Evolutionary conservation across 2,113 vertebrate species (phyloP).

Genomic region (Ailuropoda melanoleuca): DNA sequence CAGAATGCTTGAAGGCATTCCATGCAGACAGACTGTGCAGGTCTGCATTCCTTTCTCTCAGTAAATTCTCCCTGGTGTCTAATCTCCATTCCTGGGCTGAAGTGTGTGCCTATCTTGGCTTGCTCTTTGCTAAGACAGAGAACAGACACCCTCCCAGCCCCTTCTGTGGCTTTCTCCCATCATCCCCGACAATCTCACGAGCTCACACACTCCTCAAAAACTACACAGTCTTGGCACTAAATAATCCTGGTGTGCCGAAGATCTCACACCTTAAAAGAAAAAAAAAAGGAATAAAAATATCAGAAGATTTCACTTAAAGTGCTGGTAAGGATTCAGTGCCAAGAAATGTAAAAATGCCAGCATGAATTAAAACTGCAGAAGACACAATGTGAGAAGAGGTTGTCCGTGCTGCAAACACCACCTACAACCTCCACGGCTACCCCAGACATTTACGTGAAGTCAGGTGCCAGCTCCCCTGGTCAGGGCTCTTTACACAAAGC

Average conservation of each 20-base stretch:
- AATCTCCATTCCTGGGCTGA: neutral
- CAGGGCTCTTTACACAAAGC: neutral
- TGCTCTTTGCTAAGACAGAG: slow-evolving; percentile 18
- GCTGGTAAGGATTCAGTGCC: slow-evolving; percentile 7
- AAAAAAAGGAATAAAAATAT: slow-evolving; percentile 6
- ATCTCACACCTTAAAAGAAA: neutral
- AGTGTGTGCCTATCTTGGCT: neutral
- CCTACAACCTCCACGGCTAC: neutral
- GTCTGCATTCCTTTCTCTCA: neutral
- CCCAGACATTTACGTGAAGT: neutral
- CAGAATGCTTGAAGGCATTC: neutral
- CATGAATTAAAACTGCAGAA: slow-evolving; percentile 43
- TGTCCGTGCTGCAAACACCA: neutral
- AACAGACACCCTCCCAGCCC: neutral
- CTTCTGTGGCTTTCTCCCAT: neutral
- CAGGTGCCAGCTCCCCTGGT: neutral
- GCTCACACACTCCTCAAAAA: neutral
- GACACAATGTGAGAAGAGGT: neutral
- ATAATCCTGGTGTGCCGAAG: neutral
- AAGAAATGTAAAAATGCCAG: slow-evolving; percentile 46
- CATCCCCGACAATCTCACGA: neutral
- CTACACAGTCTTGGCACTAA: neutral
- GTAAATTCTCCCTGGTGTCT: neutral
- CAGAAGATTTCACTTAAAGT: slow-evolving; percentile 43
- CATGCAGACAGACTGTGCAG: neutral